A percentile compares a stretch with the other conserved stretches of the same genome.
Evolutionary conservation across 53 echinoderm and acorn worm genomes (phyloP).

Genomic region (Arbacia lixula): DNA sequence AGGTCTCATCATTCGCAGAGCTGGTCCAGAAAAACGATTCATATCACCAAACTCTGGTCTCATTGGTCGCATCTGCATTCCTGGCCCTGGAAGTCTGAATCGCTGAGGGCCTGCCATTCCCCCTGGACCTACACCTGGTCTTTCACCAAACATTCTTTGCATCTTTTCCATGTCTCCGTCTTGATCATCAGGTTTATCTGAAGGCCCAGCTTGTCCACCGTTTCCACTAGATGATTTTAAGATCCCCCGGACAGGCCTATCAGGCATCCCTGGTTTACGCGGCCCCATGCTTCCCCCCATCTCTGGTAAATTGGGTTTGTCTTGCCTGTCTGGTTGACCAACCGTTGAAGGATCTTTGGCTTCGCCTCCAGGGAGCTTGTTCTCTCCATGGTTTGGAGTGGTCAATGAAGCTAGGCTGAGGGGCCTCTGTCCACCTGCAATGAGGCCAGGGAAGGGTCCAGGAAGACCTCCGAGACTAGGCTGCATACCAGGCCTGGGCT

Average conservation of each 20-base stretch:
- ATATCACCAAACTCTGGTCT: constrained; percentile 59
- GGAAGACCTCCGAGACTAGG: background rate
- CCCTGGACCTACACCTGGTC: constrained; percentile 25
- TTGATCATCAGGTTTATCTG: constrained; percentile 20
- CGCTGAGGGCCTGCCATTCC: constrained; percentile 21
- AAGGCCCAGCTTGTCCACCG: background rate
- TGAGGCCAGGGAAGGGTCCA: background rate
- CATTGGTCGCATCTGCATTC: constrained; percentile 11
- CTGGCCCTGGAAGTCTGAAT: constrained; percentile 22
- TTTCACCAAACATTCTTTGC: constrained; percentile 20
- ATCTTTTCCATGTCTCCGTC: background rate
- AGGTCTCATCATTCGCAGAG: constrained; percentile 62
- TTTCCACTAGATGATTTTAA: background rate
- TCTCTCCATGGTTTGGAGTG: background rate
- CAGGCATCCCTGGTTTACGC: constrained; percentile 4
- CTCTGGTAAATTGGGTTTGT: constrained; percentile 44
- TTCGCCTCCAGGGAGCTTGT: constrained; percentile 26
- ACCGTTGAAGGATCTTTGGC: constrained; percentile 2
- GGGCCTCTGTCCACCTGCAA: constrained; percentile 6
- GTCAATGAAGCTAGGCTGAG: constrained; percentile 22
- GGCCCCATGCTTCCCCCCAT: constrained; percentile 31
- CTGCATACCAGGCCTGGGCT: background rate
- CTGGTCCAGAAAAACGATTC: constrained; percentile 65
- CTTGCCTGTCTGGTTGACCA: constrained; percentile 36
- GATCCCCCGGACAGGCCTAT: constrained; percentile 1